These are phyloP conservation scores for Pseudanteris insignis DNA, from an alignment of 2,888 invertebrate genomes.

Conservation along the genomic window DNA sequence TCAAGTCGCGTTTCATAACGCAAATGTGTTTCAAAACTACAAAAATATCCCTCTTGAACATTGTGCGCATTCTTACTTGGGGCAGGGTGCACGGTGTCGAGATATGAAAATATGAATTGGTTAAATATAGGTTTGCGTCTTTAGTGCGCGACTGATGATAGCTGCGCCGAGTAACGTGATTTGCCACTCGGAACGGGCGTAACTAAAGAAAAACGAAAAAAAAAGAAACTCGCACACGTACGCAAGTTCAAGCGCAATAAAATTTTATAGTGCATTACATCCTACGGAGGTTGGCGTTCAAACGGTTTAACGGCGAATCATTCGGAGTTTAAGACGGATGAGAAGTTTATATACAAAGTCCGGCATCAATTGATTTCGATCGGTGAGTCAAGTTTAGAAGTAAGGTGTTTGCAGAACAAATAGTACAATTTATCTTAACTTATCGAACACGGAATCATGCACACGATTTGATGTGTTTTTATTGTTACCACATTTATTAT, in stretches of 20 bases:
- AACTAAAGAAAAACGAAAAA: too few relatives aligned
- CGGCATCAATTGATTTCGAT: background rate
- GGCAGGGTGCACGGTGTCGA: conserved; percentile 1
- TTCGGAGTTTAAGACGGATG: conserved; percentile 3
- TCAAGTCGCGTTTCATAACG: too few relatives aligned
- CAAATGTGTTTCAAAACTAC: too few relatives aligned
- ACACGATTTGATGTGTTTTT: too few relatives aligned
- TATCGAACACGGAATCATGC: too few relatives aligned
- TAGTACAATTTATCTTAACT: too few relatives aligned
- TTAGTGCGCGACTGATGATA: conserved; percentile 21
- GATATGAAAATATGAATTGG: conserved; percentile 29
- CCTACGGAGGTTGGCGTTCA: conserved; percentile 11
- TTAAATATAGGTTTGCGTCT: conserved; percentile 26
- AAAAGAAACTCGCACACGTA: too few relatives aligned
- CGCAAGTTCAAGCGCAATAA: conserved; percentile 15
- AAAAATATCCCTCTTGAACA: too few relatives aligned
- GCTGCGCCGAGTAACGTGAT: conserved; percentile 17
- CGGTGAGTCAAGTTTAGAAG: background rate
- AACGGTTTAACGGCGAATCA: conserved; percentile 5
- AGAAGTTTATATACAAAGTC: conserved; percentile 9
- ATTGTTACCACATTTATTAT: too few relatives aligned
- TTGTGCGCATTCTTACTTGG: too few relatives aligned
- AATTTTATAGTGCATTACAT: conserved; percentile 28
- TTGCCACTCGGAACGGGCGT: conserved; percentile 5
- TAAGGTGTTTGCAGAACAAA: too few relatives aligned